Conservation (phyloP, 1,140 invertebrate genomes). For the Lerema accius region DNA sequence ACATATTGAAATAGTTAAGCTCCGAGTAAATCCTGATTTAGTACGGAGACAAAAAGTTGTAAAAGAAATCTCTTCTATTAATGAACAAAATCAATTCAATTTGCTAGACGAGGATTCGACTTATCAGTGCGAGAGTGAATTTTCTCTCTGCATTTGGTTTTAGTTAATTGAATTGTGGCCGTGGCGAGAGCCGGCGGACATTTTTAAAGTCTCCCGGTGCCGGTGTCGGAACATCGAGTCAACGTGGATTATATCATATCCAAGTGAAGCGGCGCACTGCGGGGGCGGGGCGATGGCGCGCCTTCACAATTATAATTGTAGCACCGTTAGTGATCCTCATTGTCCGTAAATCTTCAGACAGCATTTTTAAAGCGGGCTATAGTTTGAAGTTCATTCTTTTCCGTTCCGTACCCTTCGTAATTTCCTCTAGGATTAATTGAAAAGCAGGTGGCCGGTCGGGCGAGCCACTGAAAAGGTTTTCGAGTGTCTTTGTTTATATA, state of each 20-base stretch:
- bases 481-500: constrained; percentile 30
- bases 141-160: constrained; percentile 31
- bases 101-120: constrained; percentile 27
- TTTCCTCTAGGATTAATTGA: constrained; percentile 34
- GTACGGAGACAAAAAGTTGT: constrained; percentile 18
- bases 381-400: constrained; percentile 18
- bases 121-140: constrained; percentile 26
- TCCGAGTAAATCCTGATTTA: constrained; percentile 18
- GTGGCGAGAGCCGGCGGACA: constrained; percentile 5
- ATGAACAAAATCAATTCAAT: constrained; percentile 35
- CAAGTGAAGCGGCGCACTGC: too few relatives aligned
- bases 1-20: constrained; percentile 25
- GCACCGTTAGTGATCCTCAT: constrained; percentile 22
- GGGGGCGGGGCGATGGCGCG: too few relatives aligned
- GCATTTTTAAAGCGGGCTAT: constrained; percentile 22
- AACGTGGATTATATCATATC: background rate
- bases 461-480: constrained; percentile 23
- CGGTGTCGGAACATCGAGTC: background rate
- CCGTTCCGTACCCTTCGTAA: constrained; percentile 22
- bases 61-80: constrained; percentile 32
- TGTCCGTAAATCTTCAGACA: constrained; percentile 19
- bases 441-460: constrained; percentile 10
- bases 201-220: constrained; percentile 2
- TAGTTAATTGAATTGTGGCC: constrained; percentile 34
- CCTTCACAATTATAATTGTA: too few relatives aligned